Evolutionary conservation across 2,888 invertebrate genomes (phyloP).

Genomic region (Hartigia nigra): DNA sequence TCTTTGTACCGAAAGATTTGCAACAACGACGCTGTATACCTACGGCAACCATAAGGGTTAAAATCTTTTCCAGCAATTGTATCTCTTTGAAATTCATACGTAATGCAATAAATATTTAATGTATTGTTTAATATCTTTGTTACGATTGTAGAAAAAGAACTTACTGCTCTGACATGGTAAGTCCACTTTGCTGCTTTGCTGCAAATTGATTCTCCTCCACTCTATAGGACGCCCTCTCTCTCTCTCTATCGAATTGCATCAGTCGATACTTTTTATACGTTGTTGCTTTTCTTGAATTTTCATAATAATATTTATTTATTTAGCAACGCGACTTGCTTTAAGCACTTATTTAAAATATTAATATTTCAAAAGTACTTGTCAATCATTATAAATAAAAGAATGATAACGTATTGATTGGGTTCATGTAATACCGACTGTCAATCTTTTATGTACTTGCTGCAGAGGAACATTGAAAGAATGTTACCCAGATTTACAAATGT

Average conservation of each 20-base stretch:
- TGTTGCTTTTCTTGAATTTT: neutral
- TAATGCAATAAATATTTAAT: neutral
- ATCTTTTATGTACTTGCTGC: neutral
- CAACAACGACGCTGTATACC: neutral
- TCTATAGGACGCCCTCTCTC: conserved; percentile 6
- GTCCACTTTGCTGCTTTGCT: conserved; percentile 17
- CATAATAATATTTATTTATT: neutral
- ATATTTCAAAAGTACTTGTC: neutral
- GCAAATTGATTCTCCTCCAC: conserved; percentile 27
- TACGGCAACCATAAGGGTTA: neutral
- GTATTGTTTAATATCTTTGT: conserved; percentile 11
- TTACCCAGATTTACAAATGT: neutral
- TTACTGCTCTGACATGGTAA: conserved; percentile 60
- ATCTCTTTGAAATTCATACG: neutral
- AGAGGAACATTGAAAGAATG: neutral
- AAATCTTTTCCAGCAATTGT: neutral
- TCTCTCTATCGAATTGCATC: neutral
- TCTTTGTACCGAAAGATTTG: neutral
- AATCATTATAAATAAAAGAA: neutral
- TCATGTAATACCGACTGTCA: neutral
- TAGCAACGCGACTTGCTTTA: neutral
- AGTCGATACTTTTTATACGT: neutral
- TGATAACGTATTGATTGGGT: neutral
- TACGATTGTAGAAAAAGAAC: conserved; percentile 31
- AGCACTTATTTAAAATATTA: neutral